Conservation (phyloP, 2,888 invertebrate species). For the Hypselothyrea guttata region DNA sequence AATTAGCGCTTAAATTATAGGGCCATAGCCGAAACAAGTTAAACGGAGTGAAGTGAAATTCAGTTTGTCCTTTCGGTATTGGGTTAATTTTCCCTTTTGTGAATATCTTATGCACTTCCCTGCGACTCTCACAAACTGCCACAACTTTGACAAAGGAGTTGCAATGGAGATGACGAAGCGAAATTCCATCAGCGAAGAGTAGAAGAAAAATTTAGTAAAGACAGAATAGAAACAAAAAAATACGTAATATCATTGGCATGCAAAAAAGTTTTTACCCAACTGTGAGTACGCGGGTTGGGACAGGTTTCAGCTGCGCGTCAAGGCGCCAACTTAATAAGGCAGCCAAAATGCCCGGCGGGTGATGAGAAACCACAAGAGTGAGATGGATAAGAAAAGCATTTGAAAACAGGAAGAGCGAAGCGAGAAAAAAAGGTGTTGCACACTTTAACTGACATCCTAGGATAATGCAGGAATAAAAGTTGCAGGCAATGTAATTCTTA, state of each 20-base stretch:
- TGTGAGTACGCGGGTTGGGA: constrained; percentile 20
- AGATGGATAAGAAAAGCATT: not conserved
- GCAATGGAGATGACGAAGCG: constrained; percentile 54
- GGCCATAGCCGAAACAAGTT: too few relatives aligned
- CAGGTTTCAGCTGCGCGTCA: constrained; percentile 42
- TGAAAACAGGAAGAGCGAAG: constrained; percentile 4
- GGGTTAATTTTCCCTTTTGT: constrained; percentile 17
- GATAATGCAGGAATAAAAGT: not conserved
- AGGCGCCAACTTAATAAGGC: constrained; percentile 77
- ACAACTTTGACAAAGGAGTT: constrained; percentile 70
- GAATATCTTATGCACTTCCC: constrained; percentile 30
- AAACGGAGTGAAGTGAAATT: too few relatives aligned
- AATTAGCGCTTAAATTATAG: too few relatives aligned
- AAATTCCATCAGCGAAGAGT: constrained; percentile 7
- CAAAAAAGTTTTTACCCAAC: constrained; percentile 56
- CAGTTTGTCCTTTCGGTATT: not conserved
- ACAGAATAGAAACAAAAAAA: constrained; percentile 6
- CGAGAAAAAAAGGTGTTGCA: constrained; percentile 8
- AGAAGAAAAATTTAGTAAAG: constrained; percentile 14
- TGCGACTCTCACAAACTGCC: constrained; percentile 25
- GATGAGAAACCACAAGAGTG: constrained; percentile 17
- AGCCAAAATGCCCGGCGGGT: constrained; percentile 65
- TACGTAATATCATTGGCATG: constrained; percentile 59
- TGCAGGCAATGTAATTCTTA: too few relatives aligned
- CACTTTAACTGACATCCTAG: not conserved